These are phyloP conservation scores for Hucho hucho DNA, from an alignment of 2,113 vertebrate species.

Conservation along the genomic window DNA sequence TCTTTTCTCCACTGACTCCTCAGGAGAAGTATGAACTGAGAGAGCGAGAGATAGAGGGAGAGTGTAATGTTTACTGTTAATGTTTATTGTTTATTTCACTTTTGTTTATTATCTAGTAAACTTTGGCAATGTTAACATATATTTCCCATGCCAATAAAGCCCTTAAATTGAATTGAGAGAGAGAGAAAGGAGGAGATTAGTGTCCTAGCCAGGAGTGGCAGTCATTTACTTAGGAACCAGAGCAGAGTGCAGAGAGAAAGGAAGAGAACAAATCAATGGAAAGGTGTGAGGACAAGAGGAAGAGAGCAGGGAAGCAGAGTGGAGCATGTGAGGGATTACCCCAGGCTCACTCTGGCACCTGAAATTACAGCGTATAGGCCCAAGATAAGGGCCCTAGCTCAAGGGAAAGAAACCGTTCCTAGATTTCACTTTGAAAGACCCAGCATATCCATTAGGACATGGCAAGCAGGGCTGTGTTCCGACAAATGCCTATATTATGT, in stretches of 20 bases:
- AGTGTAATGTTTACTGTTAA: neutral
- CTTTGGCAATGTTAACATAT: too few relatives aligned
- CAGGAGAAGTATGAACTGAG: neutral
- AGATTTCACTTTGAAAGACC: neutral
- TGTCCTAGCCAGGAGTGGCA: constrained; percentile 46
- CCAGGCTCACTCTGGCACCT: neutral
- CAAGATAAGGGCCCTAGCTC: neutral
- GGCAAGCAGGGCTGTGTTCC: neutral
- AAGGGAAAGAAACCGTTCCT: neutral
- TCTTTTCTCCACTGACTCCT: neutral
- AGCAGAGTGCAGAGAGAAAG: constrained; percentile 33
- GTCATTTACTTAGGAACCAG: constrained; percentile 55
- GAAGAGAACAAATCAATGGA: constrained; percentile 58
- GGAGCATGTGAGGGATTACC: neutral
- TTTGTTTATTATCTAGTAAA: too few relatives aligned
- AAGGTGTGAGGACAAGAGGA: constrained; percentile 51
- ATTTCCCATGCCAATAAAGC: too few relatives aligned
- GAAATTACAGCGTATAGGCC: constrained; percentile 6
- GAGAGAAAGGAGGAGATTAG: constrained; percentile 4
- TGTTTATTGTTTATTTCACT: too few relatives aligned
- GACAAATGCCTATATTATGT: neutral
- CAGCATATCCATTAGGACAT: neutral
- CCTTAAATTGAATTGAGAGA: constrained; percentile 10
- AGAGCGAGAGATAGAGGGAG: constrained; percentile 30
- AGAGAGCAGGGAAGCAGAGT: neutral